Evolutionary conservation across 2,113 vertebrate species (phyloP).

Genomic region (Thamnophis sirtalis): DNA sequence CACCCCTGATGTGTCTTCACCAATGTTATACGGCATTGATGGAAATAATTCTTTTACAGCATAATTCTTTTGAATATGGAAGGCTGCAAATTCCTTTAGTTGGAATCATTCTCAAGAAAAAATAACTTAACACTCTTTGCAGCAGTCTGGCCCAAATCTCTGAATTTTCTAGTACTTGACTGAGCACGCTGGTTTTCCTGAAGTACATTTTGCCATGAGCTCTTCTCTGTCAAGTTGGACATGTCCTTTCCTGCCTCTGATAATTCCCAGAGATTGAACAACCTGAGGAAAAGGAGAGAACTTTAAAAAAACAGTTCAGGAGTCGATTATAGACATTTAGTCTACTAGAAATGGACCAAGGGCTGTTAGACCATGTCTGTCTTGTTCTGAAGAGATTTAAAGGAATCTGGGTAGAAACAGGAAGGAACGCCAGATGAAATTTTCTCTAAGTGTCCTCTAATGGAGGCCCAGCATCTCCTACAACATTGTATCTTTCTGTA

Average conservation of each 20-base stretch:
- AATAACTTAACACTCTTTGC: slow-evolving; percentile 9
- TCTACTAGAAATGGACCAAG: slow-evolving; percentile 56
- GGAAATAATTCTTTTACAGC: neutral
- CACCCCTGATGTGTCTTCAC: neutral
- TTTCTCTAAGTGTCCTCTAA: neutral
- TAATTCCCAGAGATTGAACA: slow-evolving; percentile 65
- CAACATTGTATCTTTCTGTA: neutral
- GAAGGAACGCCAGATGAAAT: neutral
- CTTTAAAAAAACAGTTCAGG: slow-evolving; percentile 55
- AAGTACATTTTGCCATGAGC: slow-evolving; percentile 52
- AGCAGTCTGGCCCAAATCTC: slow-evolving; percentile 19
- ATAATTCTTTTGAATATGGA: neutral
- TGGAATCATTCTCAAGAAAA: neutral
- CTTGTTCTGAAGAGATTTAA: neutral
- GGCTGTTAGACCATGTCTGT: slow-evolving; percentile 1
- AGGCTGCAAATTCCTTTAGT: neutral
- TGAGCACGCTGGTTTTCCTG: slow-evolving; percentile 53
- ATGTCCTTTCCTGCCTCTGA: slow-evolving; percentile 67
- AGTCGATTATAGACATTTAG: slow-evolving; percentile 63
- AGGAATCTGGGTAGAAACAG: neutral
- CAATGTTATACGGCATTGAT: neutral
- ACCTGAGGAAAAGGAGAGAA: neutral
- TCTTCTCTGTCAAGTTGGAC: slow-evolving; percentile 55
- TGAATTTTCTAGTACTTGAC: neutral
- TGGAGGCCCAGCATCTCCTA: neutral